These are phyloP conservation scores for Lethenteron reissneri DNA, from an alignment of 2,113 vertebrate genomes.

Conservation along the genomic window DNA sequence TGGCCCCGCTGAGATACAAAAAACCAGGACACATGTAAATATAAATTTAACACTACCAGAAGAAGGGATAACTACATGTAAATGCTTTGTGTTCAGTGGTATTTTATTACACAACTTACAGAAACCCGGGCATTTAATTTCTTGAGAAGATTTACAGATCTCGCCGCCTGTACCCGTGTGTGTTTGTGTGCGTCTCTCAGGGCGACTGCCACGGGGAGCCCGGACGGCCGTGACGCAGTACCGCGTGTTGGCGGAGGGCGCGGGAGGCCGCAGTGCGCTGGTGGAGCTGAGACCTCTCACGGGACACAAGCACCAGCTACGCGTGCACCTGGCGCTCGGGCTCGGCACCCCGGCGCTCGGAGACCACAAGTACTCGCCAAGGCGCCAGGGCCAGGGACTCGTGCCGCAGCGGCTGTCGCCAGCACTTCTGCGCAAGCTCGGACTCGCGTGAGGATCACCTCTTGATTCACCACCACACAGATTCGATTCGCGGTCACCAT, in stretches of 20 bases:
- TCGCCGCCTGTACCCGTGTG: too few species aligned
- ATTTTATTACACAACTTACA: too few species aligned
- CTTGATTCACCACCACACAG: too few species aligned
- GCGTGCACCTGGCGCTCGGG: slow-evolving; percentile 58
- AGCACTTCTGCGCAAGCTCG: slow-evolving; percentile 44
- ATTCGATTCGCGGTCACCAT: too few species aligned
- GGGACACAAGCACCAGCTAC: slow-evolving; percentile 70
- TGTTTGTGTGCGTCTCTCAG: background rate
- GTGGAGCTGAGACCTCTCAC: slow-evolving; percentile 60
- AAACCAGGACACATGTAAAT: too few species aligned
- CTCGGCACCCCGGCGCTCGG: slow-evolving; percentile 57
- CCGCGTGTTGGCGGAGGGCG: slow-evolving; percentile 25
- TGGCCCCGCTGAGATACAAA: too few species aligned
- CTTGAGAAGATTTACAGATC: too few species aligned
- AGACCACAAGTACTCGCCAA: slow-evolving; percentile 65
- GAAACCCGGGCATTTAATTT: too few species aligned
- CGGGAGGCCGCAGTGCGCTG: slow-evolving; percentile 32
- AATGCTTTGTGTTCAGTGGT: too few species aligned
- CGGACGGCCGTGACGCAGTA: slow-evolving; percentile 42
- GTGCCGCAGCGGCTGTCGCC: slow-evolving; percentile 29
- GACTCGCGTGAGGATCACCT: slow-evolving; percentile 15
- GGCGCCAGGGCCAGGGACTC: background rate
- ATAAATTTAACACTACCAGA: too few species aligned
- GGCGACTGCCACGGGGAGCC: slow-evolving; percentile 19
- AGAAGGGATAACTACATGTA: too few species aligned